Evolutionary conservation across 2,888 invertebrate species (phyloP), one percentile per base, ranked within the genome.

Genomic region (Diarsia rubi): DNA sequence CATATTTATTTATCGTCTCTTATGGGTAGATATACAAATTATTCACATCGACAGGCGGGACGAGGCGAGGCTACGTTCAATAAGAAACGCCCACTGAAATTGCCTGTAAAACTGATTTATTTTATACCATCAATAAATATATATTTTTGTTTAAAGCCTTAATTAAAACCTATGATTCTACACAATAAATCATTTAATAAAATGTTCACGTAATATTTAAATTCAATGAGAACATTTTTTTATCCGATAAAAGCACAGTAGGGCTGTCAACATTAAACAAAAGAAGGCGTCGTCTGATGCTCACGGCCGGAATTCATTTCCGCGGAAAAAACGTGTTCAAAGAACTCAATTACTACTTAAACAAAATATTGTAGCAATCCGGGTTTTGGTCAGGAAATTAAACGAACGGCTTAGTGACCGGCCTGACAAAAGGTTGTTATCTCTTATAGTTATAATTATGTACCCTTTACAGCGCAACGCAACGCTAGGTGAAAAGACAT

Each of bases 281-380:
- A 90, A 91, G 89, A 89, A 87, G 88, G 86, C 86, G 87, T 86
- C 79, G 83, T 86, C 81, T 82, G 87, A 90, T 83, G 89, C 83
- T 90, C 88, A 89, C 86, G 86, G 85, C 88, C 86, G 88, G 89
- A 91, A 91, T 93, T 95, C 93, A 96, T 96, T 96, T 96, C 95
- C 95, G 92, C 84, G 86, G 89, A 93, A 94, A 95, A 94, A 94
- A 92, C 92, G 91, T 93, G 92, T 91, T 92, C 92, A 95, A 95
- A 95, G 93, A 95, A 95, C 94, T 94, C 94, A 93, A 95, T 94
- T 95, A 95, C 94, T 93, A 94, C 93, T 95, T 94, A 94, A 95
- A 95, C 95, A 95, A 95, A 95, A 94, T 94, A 93, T 93, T 92
- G 93, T 92, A 90, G 93, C 93, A 91, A 94, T 94, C 90, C 92